Conservation (phyloP, 53 echinoderm and acorn worm species). For the Antedon mediterranea region DNA sequence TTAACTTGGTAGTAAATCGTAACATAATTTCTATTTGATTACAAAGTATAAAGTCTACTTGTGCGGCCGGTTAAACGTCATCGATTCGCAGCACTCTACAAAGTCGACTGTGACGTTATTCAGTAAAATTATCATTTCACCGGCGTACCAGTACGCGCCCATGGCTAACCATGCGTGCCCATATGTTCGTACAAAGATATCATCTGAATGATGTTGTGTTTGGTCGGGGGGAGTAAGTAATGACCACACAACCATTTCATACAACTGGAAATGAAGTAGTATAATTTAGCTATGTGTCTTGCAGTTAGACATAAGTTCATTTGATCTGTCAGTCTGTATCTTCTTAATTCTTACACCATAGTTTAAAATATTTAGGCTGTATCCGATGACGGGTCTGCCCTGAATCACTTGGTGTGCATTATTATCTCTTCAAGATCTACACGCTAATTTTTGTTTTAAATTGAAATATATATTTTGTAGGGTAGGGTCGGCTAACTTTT, state of each 20-base stretch:
- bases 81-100: neutral
- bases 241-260: too few relatives aligned
- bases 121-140: neutral
- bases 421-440: too few relatives aligned
- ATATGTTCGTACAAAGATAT: neutral
- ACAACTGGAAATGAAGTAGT: neutral
- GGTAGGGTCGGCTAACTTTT: too few relatives aligned
- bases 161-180: too few relatives aligned
- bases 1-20: too few relatives aligned
- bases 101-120: neutral
- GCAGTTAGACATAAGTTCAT: neutral
- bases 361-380: neutral
- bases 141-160: neutral
- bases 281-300: neutral
- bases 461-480: too few relatives aligned
- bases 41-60: neutral
- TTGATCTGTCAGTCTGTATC: neutral
- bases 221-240: neutral
- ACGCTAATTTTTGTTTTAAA: too few relatives aligned
- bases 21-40: too few relatives aligned
- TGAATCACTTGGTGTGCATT: neutral
- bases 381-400: neutral
- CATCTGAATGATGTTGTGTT: neutral
- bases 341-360: neutral
- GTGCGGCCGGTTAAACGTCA: neutral